Conservation (phyloP, 1,140 invertebrate species). For the Semibalanus balanoides region DNA sequence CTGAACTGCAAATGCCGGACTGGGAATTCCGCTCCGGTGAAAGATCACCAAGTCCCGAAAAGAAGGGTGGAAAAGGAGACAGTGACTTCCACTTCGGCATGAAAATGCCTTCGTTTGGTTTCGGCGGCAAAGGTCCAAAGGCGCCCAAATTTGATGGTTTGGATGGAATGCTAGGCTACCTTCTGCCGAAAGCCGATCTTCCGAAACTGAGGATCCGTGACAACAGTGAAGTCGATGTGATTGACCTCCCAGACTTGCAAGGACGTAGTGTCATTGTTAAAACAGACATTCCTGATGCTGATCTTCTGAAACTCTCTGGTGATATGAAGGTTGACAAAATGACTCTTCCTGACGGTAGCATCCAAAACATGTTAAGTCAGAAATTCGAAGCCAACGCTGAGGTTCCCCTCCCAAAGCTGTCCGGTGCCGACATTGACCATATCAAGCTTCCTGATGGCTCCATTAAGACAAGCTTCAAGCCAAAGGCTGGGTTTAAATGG, state of each 20-base stretch:
- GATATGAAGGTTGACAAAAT: neutral
- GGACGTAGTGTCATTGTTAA: neutral
- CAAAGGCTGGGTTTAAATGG: neutral
- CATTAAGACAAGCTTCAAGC: neutral
- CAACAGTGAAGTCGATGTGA: neutral
- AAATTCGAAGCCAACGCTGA: neutral
- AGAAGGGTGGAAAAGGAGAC: neutral
- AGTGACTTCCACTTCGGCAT: neutral
- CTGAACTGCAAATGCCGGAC: no score
- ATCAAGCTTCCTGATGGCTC: neutral
- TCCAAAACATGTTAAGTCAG: neutral
- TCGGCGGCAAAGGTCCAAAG: neutral
- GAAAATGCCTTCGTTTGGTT: neutral
- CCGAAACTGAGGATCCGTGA: neutral
- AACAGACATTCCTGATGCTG: neutral
- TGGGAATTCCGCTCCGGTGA: no score
- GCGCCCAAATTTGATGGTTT: neutral
- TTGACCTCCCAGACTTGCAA: neutral
- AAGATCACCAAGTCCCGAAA: neutral
- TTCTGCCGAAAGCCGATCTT: neutral
- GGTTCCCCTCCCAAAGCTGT: neutral
- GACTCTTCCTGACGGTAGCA: neutral
- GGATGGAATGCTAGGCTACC: neutral
- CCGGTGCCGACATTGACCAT: neutral
- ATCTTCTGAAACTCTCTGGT: neutral